Evolutionary conservation across 2,888 invertebrate species (phyloP), one percentile per base, ranked within the genome.

Genomic region (Drosophila affinis): DNA sequence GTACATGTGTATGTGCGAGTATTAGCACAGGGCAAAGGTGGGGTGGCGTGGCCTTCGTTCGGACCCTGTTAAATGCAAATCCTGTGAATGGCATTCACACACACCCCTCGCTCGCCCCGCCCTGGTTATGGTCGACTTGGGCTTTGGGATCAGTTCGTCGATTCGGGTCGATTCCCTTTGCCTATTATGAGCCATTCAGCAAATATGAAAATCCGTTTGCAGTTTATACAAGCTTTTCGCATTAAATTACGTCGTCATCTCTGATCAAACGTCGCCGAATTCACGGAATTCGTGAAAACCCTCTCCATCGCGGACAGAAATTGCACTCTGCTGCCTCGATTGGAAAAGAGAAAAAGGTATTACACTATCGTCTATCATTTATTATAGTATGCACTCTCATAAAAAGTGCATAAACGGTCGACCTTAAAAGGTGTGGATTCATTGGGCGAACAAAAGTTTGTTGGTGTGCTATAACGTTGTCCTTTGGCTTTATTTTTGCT

Each of bases 161-260:
- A 44, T 47, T 55, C 69, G 39, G 63, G 39, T 55, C 51, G 53
- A 49, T 65, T 67, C 60, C 57, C 67, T 47, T 67, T 61, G 64
- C 65, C 54, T 46, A 57, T 53, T 73, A 51, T n/a, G 72, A 46
- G 32, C 58, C 18, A 29, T 21, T 58, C 32, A 44, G 57, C 69
- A 68, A 70, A 70, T 70, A 68, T 68, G 51, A 46, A 24, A 55
- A 55, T 70, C 65, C 56, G 65, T 65, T 64, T 65, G 56, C 64
- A 67, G 65, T 65, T 67, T 34, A 45, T 56, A 67, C 65, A 56
- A 56, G 65, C 49, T 58, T 62, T 62, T 52, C 46, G 47, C 62
- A 62, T 70, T 71, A 71, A 63, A 54, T 51, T 34, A 12, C 54
- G 39, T 12, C 34, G 10, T 4, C 4, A 12, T 12, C 34, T 34